Evolutionary conservation across 2,113 vertebrate genomes (phyloP), one percentile per base, ranked within the genome.

Genomic region (Myrmophylax atrothorax): DNA sequence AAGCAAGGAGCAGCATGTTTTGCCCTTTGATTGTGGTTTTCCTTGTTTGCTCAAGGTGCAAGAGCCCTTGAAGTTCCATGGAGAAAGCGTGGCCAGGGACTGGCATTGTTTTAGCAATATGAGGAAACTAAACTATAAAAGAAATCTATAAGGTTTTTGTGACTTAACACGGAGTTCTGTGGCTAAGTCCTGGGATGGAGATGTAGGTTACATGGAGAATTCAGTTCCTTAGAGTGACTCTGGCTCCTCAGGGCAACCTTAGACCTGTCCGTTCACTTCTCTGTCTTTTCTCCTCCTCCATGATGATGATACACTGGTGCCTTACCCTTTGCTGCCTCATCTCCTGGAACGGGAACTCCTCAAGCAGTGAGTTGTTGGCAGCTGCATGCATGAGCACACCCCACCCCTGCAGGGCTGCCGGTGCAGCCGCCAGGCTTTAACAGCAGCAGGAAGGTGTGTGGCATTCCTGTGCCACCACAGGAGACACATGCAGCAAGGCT

Each of bases 381-480:
- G 85, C 62, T 63, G 42, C 7, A 0, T 56, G 69, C 42, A 24
- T 12, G 12, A 33, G 2, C 6, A 6, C 50, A 81, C 50, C 59
- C 59, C 33, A 17, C 50, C 60, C 46, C 29, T 0, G 3, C 1
- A 0, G 10, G 37, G 78, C 70, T 2, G 1, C 52, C 0, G 0
- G 37, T 0, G 0, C 56, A 20, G 63, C 58, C 0, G 0, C 5
- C 19, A 5, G 2, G 22, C 50, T 73, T 37, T 25, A 35, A 2
- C 17, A 23, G 70, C 52, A 68, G 85, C 75, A 88, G 53, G 29
- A 83, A 69, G 49, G 63, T 0, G 2, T 6, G 4, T 2, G 6
- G 63, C 60, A 37, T 16, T 28, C 46, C 50, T 28, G 33, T 68
- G 83, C 46, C 82, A 83, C 75, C 5, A 3, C 3, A 0, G 0